Conservation (phyloP, 2,888 invertebrate genomes). For the Drosophila diplacantha region DNA sequence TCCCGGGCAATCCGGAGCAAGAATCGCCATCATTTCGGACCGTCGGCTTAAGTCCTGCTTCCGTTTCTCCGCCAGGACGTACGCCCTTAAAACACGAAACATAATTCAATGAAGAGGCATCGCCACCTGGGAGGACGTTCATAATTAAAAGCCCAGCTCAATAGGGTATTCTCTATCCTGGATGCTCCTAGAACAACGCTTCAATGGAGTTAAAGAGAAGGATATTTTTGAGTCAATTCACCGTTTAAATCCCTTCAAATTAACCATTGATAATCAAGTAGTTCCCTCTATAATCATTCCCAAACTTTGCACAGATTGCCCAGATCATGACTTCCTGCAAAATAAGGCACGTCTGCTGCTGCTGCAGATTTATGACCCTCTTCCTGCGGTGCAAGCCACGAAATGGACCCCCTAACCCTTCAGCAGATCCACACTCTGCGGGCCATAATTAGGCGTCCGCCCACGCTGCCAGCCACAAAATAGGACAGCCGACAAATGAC, state of each 20-base stretch:
- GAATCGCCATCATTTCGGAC: background rate
- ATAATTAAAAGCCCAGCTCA: too few relatives aligned
- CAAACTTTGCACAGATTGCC: conserved; percentile 4
- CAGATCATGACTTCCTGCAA: conserved; percentile 8
- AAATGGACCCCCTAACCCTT: conserved; percentile 1
- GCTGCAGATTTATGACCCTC: conserved; percentile 12
- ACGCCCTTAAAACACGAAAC: too few relatives aligned
- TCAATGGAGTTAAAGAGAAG: background rate
- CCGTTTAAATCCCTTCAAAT: background rate
- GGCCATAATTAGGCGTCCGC: conserved; percentile 24
- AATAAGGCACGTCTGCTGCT: conserved; percentile 17
- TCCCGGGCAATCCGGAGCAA: conserved; percentile 5
- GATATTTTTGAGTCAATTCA: background rate
- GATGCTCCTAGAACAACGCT: background rate
- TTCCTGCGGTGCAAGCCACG: conserved; percentile 2
- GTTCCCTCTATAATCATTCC: background rate
- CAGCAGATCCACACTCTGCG: background rate
- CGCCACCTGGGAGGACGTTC: background rate
- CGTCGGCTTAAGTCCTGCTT: background rate
- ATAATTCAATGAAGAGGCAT: background rate
- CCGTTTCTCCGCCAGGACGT: background rate
- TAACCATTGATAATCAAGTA: background rate
- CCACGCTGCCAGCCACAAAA: conserved; percentile 12
- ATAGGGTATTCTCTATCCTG: too few relatives aligned
- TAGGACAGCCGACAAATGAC: conserved; percentile 52